Base-by-base conservation (phyloP, 2,113 vertebrate genomes). In the Saguinus imperator region DNA sequence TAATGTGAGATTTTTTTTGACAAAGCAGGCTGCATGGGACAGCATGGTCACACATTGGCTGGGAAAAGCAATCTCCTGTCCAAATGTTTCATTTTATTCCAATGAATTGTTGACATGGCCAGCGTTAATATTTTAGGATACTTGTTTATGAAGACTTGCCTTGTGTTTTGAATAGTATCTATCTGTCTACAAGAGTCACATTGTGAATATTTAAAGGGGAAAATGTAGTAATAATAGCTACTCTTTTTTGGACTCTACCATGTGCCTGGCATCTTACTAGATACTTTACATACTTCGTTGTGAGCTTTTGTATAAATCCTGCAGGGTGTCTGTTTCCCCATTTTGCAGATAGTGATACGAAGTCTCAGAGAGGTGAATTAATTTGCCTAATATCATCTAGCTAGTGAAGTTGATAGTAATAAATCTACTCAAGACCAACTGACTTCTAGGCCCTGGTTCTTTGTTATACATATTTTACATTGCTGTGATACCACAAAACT, bases 1-100 rank as follows among this genome's bases (percentile, higher is more conserved):
- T 83, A 70, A 80, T 37, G 35, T 90, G 68, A 94, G 40, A 91
- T 79, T 87, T 35, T 35, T 61, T 85, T 21, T 94, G 88, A 55
- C 35, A 94, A 83, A 89, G 61, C 40, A 55, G n/a, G 23, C 21
- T 87, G 11, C 27, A 40, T 64, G 55, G 81, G 29, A 35, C 40
- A 40, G 40, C 13, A 3, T 91, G 21, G 48, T 85, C 57, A 91
- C 25, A 75, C 9, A 40, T 7, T 90, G 57, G 25, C 82, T 93
- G 27, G 13, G 82, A 76, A 96, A 95, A 94, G 20, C n/a, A 88
- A 17, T 91, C 8, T 64, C 20, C 43, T 40, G 32, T 86, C 73
- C 10, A 86, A 2, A 89, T 91, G 89, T 94, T 86, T 95, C 5
- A 55, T 95, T 93, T 96, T 92, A 79, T 48, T 94, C 84, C 40